These are phyloP conservation scores for Abrostola tripartita DNA, from an alignment of 2,888 invertebrate genomes.

Conservation along the genomic window DNA sequence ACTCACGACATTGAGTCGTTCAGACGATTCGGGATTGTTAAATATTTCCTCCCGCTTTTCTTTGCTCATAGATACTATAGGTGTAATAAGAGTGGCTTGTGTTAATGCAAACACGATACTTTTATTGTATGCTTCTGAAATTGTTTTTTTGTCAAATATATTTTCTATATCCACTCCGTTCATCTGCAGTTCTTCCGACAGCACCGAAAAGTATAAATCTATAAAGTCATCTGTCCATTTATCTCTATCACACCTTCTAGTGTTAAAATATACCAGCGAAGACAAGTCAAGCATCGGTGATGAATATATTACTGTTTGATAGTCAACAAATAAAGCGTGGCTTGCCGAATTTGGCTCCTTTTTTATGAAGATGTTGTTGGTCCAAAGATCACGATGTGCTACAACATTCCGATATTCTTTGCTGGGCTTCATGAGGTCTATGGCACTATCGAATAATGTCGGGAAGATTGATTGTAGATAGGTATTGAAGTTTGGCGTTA, in stretches of 20 bases:
- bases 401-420: conserved; percentile 82
- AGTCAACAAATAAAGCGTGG: conserved; percentile 90
- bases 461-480: conserved; percentile 65
- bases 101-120: conserved; percentile 75
- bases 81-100: conserved; percentile 77
- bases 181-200: conserved; percentile 77
- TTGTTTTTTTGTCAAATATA: conserved; percentile 61
- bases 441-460: conserved; percentile 65
- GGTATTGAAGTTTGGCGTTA: conserved; percentile 60
- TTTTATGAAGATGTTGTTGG: conserved; percentile 89
- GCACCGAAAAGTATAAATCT: conserved; percentile 85
- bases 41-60: conserved; percentile 69
- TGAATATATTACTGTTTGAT: conserved; percentile 90
- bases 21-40: conserved; percentile 63
- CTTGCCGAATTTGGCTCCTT: conserved; percentile 66
- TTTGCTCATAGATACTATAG: conserved; percentile 69
- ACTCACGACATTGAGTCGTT: conserved; percentile 66
- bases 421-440: conserved; percentile 77
- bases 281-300: conserved; percentile 90
- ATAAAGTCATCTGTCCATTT: conserved; percentile 80
- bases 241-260: conserved; percentile 78
- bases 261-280: conserved; percentile 87
- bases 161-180: conserved; percentile 63
- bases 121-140: conserved; percentile 69
- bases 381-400: conserved; percentile 90